Evolutionary conservation across 2,113 vertebrate genomes (phyloP).

Genomic region (rat (Rattus norvegicus)): DNA sequence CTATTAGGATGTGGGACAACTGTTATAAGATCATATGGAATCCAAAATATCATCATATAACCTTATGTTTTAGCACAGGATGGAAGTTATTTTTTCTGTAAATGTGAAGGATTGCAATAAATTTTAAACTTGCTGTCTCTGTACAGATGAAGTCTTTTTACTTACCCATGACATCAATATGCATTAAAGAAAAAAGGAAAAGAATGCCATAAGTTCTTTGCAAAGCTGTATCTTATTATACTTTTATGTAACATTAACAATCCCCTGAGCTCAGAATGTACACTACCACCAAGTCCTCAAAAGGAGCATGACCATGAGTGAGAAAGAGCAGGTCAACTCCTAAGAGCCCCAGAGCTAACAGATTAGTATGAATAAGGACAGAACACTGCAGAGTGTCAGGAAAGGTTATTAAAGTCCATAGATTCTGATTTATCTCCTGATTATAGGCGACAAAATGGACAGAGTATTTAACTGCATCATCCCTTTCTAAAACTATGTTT

Average conservation of each 20-base stretch:
- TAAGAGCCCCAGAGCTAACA: neutral
- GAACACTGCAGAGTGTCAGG: neutral
- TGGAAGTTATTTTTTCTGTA: neutral
- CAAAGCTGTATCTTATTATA: neutral
- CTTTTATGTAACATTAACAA: neutral
- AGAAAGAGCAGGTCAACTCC: neutral
- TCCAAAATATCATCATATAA: rapidly evolving
- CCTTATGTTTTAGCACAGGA: rapidly evolving
- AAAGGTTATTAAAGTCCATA: neutral
- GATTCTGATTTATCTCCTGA: neutral
- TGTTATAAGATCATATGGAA: neutral
- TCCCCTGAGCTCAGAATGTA: neutral
- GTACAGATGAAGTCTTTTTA: neutral
- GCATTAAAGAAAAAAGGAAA: neutral
- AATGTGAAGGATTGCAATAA: neutral
- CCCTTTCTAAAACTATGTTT: too few relatives aligned
- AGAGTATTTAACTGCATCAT: neutral
- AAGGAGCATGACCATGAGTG: neutral
- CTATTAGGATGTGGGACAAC: neutral
- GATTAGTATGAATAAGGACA: neutral
- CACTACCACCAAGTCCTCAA: neutral
- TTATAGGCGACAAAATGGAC: too few relatives aligned
- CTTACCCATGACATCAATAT: neutral
- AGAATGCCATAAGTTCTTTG: neutral
- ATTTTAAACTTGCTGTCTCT: neutral